These are phyloP conservation scores for Scylla paramamosain DNA, from an alignment of 1,140 invertebrate genomes.

Conservation along the genomic window DNA sequence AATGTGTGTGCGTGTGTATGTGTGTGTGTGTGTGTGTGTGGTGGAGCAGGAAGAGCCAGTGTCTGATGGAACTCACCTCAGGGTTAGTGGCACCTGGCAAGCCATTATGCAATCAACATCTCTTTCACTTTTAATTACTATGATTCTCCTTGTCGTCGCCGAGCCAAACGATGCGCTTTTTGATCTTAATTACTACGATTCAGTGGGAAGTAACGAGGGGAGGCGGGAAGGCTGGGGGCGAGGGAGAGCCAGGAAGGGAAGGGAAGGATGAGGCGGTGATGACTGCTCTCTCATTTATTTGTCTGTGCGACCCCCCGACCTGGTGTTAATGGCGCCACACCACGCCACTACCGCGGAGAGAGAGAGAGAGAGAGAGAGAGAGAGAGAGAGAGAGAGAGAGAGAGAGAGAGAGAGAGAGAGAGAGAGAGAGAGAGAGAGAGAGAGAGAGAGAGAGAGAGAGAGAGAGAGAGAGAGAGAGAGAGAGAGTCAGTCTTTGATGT, in stretches of 20 bases:
- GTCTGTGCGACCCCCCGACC: too few species aligned
- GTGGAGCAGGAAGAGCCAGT: neutral
- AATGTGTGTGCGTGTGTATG: too few species aligned
- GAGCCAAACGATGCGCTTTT: slow-evolving; percentile 38
- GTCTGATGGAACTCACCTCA: neutral
- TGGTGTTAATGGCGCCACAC: too few species aligned
- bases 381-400: too few species aligned
- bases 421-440: too few species aligned
- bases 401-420: too few species aligned
- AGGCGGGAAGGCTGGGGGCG: neutral
- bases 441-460: slow-evolving; percentile 13
- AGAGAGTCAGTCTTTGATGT: neutral
- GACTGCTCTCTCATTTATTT: neutral
- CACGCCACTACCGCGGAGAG: too few species aligned
- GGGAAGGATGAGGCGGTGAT: neutral
- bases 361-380: too few species aligned
- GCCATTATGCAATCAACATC: slow-evolving; percentile 24
- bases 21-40: too few species aligned
- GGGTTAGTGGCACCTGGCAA: neutral
- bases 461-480: slow-evolving; percentile 51
- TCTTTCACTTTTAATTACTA: slow-evolving; percentile 41
- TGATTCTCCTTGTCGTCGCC: slow-evolving; percentile 17
- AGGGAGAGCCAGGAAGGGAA: neutral
- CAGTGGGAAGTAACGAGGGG: slow-evolving; percentile 3
- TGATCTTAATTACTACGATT: slow-evolving; percentile 46